phyloP scores from a whole-genome alignment of 2,113 vertebrate species.

The Anolis sagrei region DNA sequence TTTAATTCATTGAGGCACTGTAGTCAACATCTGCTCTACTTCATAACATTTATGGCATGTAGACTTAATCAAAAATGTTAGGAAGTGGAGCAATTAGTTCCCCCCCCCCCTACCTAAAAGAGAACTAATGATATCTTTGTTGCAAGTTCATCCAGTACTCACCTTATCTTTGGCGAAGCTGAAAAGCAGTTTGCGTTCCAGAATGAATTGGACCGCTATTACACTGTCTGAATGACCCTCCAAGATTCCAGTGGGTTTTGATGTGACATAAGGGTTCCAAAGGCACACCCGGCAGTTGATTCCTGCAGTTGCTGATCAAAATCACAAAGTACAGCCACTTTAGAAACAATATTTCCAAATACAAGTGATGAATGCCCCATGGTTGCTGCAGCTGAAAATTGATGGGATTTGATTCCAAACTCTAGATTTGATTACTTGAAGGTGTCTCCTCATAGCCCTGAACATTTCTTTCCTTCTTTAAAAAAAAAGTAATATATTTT shows the following conservation, averaged over 20 bases:
- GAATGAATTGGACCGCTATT: constrained; percentile 79
- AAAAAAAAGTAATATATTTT: neutral
- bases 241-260: constrained; percentile 78
- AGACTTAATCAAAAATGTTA: neutral
- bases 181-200: constrained; percentile 80
- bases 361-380: neutral
- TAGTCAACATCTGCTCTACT: no score
- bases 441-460: neutral
- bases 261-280: constrained; percentile 85
- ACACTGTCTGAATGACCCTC: constrained; percentile 79
- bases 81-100: neutral
- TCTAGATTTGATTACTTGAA: neutral
- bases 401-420: constrained; percentile 3
- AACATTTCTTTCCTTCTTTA: neutral
- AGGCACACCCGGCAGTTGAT: constrained; percentile 81
- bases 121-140: neutral
- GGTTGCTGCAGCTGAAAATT: neutral
- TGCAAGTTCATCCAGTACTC: constrained; percentile 6
- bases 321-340: constrained; percentile 21
- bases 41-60: no score
- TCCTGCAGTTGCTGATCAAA: constrained; percentile 82
- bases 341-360: neutral
- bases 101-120: neutral
- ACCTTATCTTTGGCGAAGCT: constrained; percentile 89
- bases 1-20: no score